phyloP scores from a whole-genome alignment of 2,113 vertebrate genomes.

The Arenaria interpres region DNA sequence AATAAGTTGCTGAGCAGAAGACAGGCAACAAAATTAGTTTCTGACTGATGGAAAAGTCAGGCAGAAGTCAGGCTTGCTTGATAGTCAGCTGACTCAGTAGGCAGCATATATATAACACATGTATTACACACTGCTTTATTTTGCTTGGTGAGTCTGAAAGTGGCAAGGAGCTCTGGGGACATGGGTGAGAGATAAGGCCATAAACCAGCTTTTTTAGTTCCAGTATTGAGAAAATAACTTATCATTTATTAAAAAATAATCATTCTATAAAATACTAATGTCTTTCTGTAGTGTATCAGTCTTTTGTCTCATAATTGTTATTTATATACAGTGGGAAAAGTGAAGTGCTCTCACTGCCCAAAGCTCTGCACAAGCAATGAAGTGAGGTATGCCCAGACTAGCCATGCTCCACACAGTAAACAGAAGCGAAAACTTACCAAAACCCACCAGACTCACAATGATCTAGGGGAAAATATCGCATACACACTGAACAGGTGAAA shows the following conservation, averaged over 20 bases:
- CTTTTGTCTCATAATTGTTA: neutral
- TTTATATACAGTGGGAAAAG: neutral
- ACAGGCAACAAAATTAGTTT: neutral
- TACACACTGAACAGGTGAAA: neutral
- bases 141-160: neutral
- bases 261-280: neutral
- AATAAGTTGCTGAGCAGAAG: neutral
- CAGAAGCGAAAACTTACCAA: neutral
- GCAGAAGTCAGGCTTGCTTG: neutral
- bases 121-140: neutral
- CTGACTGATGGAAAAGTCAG: neutral
- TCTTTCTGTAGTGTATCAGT: neutral
- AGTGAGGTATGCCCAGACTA: neutral
- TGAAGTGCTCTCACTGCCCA: neutral
- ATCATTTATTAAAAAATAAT: neutral
- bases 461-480: neutral
- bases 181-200: neutral
- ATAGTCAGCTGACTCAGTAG: neutral
- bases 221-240: neutral
- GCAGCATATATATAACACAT: neutral
- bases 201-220: accelerated
- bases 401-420: neutral
- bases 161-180: neutral
- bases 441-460: neutral
- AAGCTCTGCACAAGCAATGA: neutral